Evolutionary conservation across 1,140 invertebrate species (phyloP).

Genomic region (Cydia fagiglandana): DNA sequence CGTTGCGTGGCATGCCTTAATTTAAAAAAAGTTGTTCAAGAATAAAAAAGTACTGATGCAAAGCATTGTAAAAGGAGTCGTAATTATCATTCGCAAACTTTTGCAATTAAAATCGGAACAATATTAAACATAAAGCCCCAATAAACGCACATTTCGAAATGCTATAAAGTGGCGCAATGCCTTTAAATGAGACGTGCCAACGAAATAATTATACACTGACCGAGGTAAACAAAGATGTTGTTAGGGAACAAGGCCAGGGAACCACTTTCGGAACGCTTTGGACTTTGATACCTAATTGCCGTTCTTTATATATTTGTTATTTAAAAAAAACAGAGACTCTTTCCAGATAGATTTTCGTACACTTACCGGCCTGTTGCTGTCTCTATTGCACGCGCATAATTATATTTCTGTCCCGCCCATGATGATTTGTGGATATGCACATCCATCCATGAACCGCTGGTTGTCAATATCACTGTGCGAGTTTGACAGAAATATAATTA

Average conservation of each 20-base stretch:
- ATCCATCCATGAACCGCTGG: no score
- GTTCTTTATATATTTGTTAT: neutral
- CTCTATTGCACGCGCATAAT: no score
- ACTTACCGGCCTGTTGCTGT: no score
- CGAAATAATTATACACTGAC: conserved; percentile 6
- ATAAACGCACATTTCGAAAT: neutral
- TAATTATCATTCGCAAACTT: neutral
- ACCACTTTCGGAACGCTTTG: neutral
- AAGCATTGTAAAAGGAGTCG: no score
- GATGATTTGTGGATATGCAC: no score
- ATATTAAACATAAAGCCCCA: neutral
- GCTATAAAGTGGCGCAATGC: conserved; percentile 1
- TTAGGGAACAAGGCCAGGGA: neutral
- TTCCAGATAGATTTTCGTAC: no score
- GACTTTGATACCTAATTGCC: neutral
- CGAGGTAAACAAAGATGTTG: conserved; percentile 15
- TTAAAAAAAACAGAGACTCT: neutral
- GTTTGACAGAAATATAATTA: no score
- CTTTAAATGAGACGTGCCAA: conserved; percentile 9
- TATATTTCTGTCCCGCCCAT: no score
- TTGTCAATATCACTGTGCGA: no score
- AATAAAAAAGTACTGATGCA: no score
- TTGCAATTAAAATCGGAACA: neutral
- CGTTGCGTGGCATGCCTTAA: no score
- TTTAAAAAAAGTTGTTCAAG: no score